These are phyloP conservation scores for Ibidorhyncha struthersii DNA, from an alignment of 2,113 vertebrate genomes.

Conservation along the genomic window DNA sequence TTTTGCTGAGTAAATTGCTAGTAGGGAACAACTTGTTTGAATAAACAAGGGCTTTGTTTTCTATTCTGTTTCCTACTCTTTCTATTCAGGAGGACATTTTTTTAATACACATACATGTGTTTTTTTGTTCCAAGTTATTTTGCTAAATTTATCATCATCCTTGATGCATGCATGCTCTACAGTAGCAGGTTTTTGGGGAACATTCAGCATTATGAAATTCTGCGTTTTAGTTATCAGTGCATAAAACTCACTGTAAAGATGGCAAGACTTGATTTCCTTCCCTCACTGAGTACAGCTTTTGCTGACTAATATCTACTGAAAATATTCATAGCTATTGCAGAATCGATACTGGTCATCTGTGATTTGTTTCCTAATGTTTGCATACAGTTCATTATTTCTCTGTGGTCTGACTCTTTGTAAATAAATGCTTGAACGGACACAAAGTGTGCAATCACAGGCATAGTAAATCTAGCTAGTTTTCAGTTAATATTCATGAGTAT, in stretches of 20 bases:
- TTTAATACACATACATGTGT: no score
- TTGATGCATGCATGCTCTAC: neutral
- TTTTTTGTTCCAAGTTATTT: neutral
- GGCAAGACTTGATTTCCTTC: neutral
- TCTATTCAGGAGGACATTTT: neutral
- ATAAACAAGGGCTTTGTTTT: neutral
- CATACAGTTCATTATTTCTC: neutral
- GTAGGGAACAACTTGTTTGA: neutral
- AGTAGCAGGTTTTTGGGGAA: neutral
- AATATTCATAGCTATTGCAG: neutral
- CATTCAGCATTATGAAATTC: neutral
- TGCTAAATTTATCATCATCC: neutral
- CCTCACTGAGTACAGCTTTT: neutral
- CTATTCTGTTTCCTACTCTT: neutral
- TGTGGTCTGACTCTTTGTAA: neutral
- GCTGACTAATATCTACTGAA: neutral
- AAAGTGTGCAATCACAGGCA: neutral
- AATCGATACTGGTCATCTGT: neutral
- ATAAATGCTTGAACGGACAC: neutral
- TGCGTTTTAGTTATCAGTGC: neutral
- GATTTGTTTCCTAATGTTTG: neutral
- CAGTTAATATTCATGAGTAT: neutral
- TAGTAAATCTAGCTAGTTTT: neutral
- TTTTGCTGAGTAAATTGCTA: neutral
- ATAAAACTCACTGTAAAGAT: neutral